Base-by-base conservation (phyloP, 2,113 vertebrate species). In the Epinephelus lanceolatus region DNA sequence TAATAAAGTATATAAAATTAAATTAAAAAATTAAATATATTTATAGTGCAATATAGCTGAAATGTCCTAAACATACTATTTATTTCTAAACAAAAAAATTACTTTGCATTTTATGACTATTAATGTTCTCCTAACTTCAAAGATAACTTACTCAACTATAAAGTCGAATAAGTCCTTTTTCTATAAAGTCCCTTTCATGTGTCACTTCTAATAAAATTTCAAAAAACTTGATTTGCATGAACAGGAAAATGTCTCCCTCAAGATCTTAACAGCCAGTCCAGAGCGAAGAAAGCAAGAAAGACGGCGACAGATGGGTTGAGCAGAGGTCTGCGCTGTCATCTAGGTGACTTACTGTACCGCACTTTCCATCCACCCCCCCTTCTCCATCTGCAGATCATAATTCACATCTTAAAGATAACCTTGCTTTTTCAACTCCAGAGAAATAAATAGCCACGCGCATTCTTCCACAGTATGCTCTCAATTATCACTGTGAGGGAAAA, bases 401-500 rank as follows among this genome's bases (percentile, higher is more conserved):
- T 67, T 93, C 81, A 88, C 61, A 69, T 71, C 74, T 71, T 87
- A 75, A 80, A 89, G 73, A 91, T 85, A 89, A 86, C 77, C 60
- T 72, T 61, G 61, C 62, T 37, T 37, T 74, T 80, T 74, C 72
- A 76, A 52, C 57, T 84, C 71, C 69, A 55, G 53, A 79, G 71
- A 74, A 45, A 82, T n/a, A 27, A 47, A 67, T 17, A 77, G 83
- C 80, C 27, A 70, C 8, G 21, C 57, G 33, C 86, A 91, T 93
- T 94, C 87, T 81, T 93, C 74, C 72, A 53, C 67, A 69, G 80
- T 72, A 84, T 87, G 89, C 78, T 89, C 87, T 81, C 71, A 87
- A 82, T 92, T 86, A 91, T 71, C 74, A 57, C 25, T 57, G 59
- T 23, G 76, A 62, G 60, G 10, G 87, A 88, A 76, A 59, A 74